Evolutionary conservation across 1,140 invertebrate species (phyloP).

Genomic region (Ptiloglossa arizonensis): DNA sequence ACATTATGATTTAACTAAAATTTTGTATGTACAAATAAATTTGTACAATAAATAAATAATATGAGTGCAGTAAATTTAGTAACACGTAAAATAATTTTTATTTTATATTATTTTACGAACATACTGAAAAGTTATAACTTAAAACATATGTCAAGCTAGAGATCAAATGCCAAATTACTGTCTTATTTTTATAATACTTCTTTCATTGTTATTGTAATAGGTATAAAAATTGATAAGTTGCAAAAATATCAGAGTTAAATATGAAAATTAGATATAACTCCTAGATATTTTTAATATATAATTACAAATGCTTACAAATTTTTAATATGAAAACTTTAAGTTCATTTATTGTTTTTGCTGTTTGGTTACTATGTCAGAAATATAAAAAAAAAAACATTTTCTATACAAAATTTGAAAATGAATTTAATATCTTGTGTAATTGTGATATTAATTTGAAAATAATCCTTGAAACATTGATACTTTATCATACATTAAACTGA

Average conservation of each 20-base stretch:
- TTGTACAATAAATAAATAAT: constrained; percentile 18
- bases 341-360: neutral
- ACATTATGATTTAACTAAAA: constrained; percentile 13
- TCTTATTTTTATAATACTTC: constrained; percentile 23
- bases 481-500: constrained; percentile 2
- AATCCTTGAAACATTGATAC: constrained; percentile 5
- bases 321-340: constrained; percentile 31
- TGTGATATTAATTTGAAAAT: neutral
- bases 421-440: neutral
- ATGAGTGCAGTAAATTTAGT: constrained; percentile 22
- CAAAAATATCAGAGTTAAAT: constrained; percentile 53
- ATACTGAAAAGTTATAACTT: constrained; percentile 54
- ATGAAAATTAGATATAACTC: constrained; percentile 50
- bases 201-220: constrained; percentile 25
- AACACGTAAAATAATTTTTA: constrained; percentile 19
- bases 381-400: neutral
- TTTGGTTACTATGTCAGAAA: neutral
- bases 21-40: constrained; percentile 14
- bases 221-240: constrained; percentile 57
- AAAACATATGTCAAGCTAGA: constrained; percentile 32
- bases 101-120: constrained; percentile 32
- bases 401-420: neutral
- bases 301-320: constrained; percentile 5
- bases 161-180: constrained; percentile 26
- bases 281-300: constrained; percentile 3